These are phyloP conservation scores for Phymastichus coffea DNA, from an alignment of 1,140 invertebrate species.

Conservation along the genomic window DNA sequence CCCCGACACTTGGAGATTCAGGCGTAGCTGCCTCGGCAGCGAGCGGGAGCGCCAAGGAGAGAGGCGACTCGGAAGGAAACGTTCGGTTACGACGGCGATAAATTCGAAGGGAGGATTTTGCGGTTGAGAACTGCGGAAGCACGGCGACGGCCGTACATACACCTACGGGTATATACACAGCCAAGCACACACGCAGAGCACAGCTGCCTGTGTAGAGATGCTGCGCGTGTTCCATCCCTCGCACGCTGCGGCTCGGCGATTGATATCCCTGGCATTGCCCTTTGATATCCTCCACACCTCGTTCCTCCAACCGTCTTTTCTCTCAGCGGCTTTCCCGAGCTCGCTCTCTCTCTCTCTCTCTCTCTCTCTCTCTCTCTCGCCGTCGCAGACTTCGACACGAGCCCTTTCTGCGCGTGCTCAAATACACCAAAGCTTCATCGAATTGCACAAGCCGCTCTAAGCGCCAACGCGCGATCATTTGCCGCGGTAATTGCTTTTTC, in stretches of 20 bases:
- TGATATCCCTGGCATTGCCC: conserved; percentile 52
- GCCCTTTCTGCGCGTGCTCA: conserved; percentile 34
- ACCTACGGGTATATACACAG: background rate
- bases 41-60: conserved; percentile 27
- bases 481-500: conserved; percentile 44
- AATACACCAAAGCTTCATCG: too few species aligned
- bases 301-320: conserved; percentile 29
- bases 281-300: conserved; percentile 46
- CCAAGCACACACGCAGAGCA: background rate
- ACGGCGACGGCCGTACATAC: background rate
- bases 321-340: conserved; percentile 4
- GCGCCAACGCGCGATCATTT: conserved; percentile 42
- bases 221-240: conserved; percentile 16
- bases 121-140: conserved; percentile 52
- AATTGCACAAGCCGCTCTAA: conserved; percentile 40
- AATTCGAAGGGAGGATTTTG: conserved; percentile 52
- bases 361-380: conserved; percentile 9
- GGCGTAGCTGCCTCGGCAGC: background rate
- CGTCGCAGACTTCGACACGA: conserved; percentile 17
- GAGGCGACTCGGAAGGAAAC: conserved; percentile 36
- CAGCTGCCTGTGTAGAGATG: background rate
- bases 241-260: conserved; percentile 39
- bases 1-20: background rate
- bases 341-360: background rate
- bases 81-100: conserved; percentile 54